Conservation (phyloP, 2,888 invertebrate species). For the Orgyia antiqua region DNA sequence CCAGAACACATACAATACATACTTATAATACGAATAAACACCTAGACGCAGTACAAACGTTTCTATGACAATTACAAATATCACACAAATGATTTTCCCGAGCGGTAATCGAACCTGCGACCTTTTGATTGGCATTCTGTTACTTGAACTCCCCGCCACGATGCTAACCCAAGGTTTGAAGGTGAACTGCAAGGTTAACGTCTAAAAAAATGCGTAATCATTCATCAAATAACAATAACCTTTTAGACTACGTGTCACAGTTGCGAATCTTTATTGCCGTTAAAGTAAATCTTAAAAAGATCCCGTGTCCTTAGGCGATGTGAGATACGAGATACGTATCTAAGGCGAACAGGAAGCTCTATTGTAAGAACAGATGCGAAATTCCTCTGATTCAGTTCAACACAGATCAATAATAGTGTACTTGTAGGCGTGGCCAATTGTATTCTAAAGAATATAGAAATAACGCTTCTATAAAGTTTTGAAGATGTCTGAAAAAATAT, state of each 20-base stretch:
- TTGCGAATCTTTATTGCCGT: slow-evolving; percentile 45
- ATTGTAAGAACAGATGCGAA: slow-evolving; percentile 74
- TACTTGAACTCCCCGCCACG: too few relatives aligned
- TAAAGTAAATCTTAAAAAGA: slow-evolving; percentile 52
- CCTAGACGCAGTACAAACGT: too few relatives aligned
- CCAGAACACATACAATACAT: too few relatives aligned
- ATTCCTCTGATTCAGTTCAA: slow-evolving; percentile 54
- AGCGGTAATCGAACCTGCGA: too few relatives aligned
- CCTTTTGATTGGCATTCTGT: too few relatives aligned
- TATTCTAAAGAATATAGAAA: slow-evolving; percentile 44
- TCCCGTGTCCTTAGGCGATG: slow-evolving; percentile 54
- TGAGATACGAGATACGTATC: slow-evolving; percentile 66
- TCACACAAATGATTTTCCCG: too few relatives aligned
- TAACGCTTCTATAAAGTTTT: slow-evolving; percentile 36
- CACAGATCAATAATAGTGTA: slow-evolving; percentile 34
- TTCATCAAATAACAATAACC: too few relatives aligned
- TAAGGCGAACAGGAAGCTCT: slow-evolving; percentile 73
- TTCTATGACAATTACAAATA: too few relatives aligned
- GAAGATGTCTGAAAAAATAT: slow-evolving; percentile 11
- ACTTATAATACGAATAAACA: too few relatives aligned
- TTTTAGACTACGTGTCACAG: slow-evolving; percentile 39
- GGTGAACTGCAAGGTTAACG: too few relatives aligned
- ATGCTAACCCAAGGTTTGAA: too few relatives aligned
- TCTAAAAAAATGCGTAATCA: too few relatives aligned
- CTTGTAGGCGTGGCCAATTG: slow-evolving; percentile 67